Evolutionary conservation across 2,113 vertebrate genomes (phyloP), one percentile per base, ranked within the genome.

Genomic region (Centropristis striata): DNA sequence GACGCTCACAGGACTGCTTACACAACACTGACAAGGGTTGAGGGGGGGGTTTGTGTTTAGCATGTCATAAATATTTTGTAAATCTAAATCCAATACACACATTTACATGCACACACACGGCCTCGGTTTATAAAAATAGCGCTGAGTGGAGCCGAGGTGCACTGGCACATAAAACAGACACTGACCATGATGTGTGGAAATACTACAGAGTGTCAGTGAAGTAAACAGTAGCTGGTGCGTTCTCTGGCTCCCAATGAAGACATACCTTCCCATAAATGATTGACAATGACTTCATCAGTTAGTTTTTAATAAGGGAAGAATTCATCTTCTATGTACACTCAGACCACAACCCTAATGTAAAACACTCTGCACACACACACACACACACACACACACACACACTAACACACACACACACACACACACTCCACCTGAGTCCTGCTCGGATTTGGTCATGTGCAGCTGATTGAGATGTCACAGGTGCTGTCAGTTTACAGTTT

Each of bases 271-370:
- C 42, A 69, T 74, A 77, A 91, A 89, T 79, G 72, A 94, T 61
- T 72, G 73, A 92, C 77, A 84, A 25, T 50, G 71, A 71, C 78
- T 84, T 91, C 67, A 59, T 80, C 71, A 83, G 74, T 80, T 80
- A 85, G 89, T 89, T 85, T 95, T 95, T 95, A 94, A 92, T 94
- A 76, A 89, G 57, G 71, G 57, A 58, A 90, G 88, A 91, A 84
- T 51, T 36, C 16, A 50, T 81, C 75, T 76, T 70, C 23, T 41
- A 75, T 59, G 61, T 67, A 47, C 55, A 64, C 71, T 55, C 65
- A 46, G 13, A 61, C 57, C 57, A 72, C 3, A 77, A 41, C 32
- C 44, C 28, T 47, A 27, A 57, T 70, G 53, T 67, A 50, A 71
- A 41, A 53, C 59, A 64, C 44, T 32, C 37, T 66, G 37, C 49